Percentiles rank a stretch among this genome's conserved stretches.
Conservation (phyloP, 2,113 vertebrate genomes). For the Corvus hawaiiensis region DNA sequence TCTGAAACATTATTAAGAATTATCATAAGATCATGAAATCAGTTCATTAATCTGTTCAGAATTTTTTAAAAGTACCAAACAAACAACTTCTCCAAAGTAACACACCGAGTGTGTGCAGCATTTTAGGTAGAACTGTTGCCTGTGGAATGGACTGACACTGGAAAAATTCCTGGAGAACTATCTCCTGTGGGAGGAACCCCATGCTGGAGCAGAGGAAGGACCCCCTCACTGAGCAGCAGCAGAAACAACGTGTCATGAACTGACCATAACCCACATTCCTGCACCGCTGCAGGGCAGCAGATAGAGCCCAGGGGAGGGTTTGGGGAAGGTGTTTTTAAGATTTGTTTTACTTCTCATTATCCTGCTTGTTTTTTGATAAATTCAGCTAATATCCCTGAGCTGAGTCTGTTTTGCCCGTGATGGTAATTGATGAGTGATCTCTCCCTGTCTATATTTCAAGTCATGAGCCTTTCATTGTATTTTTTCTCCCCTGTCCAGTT, state of each 20-base stretch:
- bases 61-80: background rate
- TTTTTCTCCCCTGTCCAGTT: background rate
- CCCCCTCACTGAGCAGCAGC: background rate
- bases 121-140: background rate
- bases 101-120: background rate
- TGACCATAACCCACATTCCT: accelerated
- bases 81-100: background rate
- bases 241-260: accelerated
- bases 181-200: background rate
- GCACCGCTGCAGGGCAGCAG: accelerated
- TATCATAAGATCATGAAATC: background rate
- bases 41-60: background rate
- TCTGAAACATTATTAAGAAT: background rate
- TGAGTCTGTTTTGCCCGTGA: background rate
- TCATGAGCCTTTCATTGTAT: background rate
- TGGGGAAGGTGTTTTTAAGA: background rate
- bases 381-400: accelerated
- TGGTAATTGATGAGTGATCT: background rate
- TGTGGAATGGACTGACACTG: background rate
- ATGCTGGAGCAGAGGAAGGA: background rate
- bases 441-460: background rate
- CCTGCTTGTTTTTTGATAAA: background rate
- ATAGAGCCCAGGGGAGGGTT: background rate
- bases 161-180: background rate
- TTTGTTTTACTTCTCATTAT: background rate